Base-by-base conservation (phyloP, 1,140 invertebrate genomes). In the Bemisia tabaci region DNA sequence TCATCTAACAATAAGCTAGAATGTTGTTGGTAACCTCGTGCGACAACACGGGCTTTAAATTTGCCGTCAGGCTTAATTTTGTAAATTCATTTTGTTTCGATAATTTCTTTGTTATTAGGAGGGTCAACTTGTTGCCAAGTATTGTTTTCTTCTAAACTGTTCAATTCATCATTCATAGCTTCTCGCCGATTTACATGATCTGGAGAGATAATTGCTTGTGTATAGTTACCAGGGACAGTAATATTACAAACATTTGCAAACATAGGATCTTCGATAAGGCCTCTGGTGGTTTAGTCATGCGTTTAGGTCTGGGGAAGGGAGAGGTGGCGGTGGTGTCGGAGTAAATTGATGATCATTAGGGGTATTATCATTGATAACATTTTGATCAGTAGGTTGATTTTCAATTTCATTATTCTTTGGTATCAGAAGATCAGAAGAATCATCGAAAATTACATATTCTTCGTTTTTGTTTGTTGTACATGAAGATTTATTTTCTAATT, bases 181-280 rank as follows among this genome's bases (percentile, higher is more conserved):
- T 60, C 39, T 23, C 60, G 65, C 70, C 72, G n/a, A n/a, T n/a
- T n/a, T n/a, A 73, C 66, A n/a, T 2, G 27, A 25, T 73, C 67
- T 26, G 60, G 17, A 27, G 64, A 64, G 11, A 23, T 25, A 12
- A 72, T 59, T 48, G 72, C 70, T 68, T 72, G 66, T 60, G 58
- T 17, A 60, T 60, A 68, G 9, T 67, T 58, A 27, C 39, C 48
- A 1, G 68, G 69, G 21, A 39, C 60, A 21, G n/a, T 17, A 66
- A n/a, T n/a, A n/a, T n/a, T n/a, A n/a, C n/a, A n/a, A n/a, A n/a
- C n/a, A n/a, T n/a, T n/a, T n/a, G n/a, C 26, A 60, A n/a, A n/a
- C n/a, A n/a, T n/a, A n/a, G n/a, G n/a, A n/a, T n/a, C n/a, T n/a
- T n/a, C n/a, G n/a, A n/a, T n/a, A n/a, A n/a, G n/a, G n/a, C n/a